Evolutionary conservation across 2,888 invertebrate genomes (phyloP).

Genomic region (Drosophila aldrichi): DNA sequence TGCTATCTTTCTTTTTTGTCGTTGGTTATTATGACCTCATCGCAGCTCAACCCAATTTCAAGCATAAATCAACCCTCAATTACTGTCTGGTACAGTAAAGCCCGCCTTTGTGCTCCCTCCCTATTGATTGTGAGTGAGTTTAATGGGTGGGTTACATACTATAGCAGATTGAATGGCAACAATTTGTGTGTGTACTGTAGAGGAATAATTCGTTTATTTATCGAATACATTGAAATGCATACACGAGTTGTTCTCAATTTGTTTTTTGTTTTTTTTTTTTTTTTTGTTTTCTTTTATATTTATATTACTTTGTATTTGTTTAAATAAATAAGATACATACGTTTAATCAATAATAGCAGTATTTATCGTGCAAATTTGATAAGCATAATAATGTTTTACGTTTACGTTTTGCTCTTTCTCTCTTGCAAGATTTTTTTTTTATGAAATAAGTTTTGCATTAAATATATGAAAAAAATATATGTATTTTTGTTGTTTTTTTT

Average conservation of each 20-base stretch:
- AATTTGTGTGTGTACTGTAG: slow-evolving; percentile 65
- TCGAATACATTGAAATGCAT: slow-evolving; percentile 84
- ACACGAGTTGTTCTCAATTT: slow-evolving; percentile 78
- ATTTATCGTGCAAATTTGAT: slow-evolving; percentile 83
- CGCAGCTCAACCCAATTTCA: slow-evolving; percentile 1
- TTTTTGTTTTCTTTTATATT: slow-evolving; percentile 62
- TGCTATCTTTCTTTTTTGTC: not conserved
- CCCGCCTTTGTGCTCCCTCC: not conserved
- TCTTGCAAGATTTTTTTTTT: slow-evolving; percentile 65
- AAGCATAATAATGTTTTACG: slow-evolving; percentile 81
- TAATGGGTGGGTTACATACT: not conserved
- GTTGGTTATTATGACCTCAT: slow-evolving; percentile 30
- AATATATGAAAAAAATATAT: slow-evolving; percentile 80
- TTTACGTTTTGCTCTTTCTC: slow-evolving; percentile 65
- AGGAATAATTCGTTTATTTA: slow-evolving; percentile 82
- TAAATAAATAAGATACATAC: slow-evolving; percentile 84
- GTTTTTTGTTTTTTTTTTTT: slow-evolving; percentile 41
- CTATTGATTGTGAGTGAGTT: not conserved
- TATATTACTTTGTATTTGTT: slow-evolving; percentile 81
- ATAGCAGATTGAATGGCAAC: slow-evolving; percentile 14
- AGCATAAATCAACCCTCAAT: slow-evolving; percentile 23
- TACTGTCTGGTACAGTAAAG: not conserved
- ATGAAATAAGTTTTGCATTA: slow-evolving; percentile 75
- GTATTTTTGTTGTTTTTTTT: slow-evolving; percentile 46
- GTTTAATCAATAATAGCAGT: slow-evolving; percentile 83